phyloP scores from a whole-genome alignment of 1,140 invertebrate species.

The Rhyacophila brunnea region DNA sequence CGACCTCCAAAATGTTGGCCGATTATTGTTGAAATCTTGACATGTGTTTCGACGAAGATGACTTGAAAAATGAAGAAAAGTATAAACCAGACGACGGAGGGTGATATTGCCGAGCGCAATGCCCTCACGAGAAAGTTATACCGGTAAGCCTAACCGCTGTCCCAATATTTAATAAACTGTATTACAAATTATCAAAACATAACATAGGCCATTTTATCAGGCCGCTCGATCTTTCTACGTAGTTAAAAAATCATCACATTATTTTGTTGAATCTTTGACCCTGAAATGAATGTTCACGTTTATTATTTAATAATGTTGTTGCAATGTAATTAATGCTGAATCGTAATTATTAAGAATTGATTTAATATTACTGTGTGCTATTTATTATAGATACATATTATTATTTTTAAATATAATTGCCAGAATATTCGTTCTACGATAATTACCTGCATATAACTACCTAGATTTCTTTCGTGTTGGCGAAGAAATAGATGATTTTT shows the following conservation, averaged over 20 bases:
- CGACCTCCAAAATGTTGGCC: slow-evolving; percentile 18
- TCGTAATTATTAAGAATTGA: too few relatives aligned
- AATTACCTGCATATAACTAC: too few relatives aligned
- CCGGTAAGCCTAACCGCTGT: slow-evolving; percentile 20
- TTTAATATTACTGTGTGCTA: too few relatives aligned
- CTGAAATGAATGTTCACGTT: slow-evolving; percentile 5
- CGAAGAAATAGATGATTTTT: too few relatives aligned
- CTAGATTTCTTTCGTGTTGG: too few relatives aligned
- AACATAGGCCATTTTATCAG: too few relatives aligned
- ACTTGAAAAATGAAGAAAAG: slow-evolving; percentile 29
- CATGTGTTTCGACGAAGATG: slow-evolving; percentile 24
- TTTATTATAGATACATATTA: too few relatives aligned
- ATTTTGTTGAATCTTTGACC: slow-evolving; percentile 4
- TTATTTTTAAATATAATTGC: too few relatives aligned
- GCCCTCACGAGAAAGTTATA: slow-evolving; percentile 31
- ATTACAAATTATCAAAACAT: too few relatives aligned
- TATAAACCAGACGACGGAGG: slow-evolving; percentile 23
- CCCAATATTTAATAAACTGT: too few relatives aligned
- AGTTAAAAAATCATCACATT: slow-evolving; percentile 1
- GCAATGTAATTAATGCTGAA: too few relatives aligned
- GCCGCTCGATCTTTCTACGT: slow-evolving; percentile 13
- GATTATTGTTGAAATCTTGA: slow-evolving; percentile 26
- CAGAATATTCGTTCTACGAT: too few relatives aligned
- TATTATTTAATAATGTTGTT: not conserved
- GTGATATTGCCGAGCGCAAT: slow-evolving; percentile 24